Base-by-base conservation (phyloP, 2,888 invertebrate species). In the Eilema depressum region DNA sequence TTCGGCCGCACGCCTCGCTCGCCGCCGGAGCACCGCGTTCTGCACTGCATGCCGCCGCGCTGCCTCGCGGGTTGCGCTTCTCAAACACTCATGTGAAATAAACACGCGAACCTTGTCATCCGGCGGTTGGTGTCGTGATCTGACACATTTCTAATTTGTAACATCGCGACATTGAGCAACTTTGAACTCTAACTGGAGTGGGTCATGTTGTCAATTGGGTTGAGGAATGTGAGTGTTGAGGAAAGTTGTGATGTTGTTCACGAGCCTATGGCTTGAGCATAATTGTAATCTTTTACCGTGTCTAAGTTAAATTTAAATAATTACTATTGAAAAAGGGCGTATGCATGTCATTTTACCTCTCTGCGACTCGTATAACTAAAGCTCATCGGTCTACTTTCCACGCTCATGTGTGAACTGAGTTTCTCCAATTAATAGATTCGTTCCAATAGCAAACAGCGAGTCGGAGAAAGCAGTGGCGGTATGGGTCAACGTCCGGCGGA, bases 391-490 rank as follows among this genome's bases (percentile, higher is more conserved):
- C 92, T 88, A 93, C 94, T 94, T 94, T 94, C 93, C 93, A 93
- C 92, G 91, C 91, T 92, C 93, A 94, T 94, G 93, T 95, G 94
- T 95, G 94, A 94, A 95, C 93, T 91, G 90, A 94, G 94, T 94
- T 95, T 95, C 95, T 94, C 93, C 94, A 95, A 94, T 95, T 94
- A 94, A 95, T 95, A 95, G 94, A 95, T 95, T 95, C 94, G 95
- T 95, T 95, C 94, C 95, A 94, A 95, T 95, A 93, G 95, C 92
- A 93, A 94, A 93, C 91, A 93, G 90, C 91, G 89, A 91, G 91
- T 85, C 87, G 91, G 94, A 93, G 94, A 94, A 95, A 95, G 94
- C 93, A 91, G 89, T 88, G 90, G 86, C 88, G 88, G 89, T 88
- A 87, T 85, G 90, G 94, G 94, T 95, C 94, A 94, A 93, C 85